Base-by-base conservation (phyloP, 1,140 invertebrate species). In the Polyergus mexicanus region DNA sequence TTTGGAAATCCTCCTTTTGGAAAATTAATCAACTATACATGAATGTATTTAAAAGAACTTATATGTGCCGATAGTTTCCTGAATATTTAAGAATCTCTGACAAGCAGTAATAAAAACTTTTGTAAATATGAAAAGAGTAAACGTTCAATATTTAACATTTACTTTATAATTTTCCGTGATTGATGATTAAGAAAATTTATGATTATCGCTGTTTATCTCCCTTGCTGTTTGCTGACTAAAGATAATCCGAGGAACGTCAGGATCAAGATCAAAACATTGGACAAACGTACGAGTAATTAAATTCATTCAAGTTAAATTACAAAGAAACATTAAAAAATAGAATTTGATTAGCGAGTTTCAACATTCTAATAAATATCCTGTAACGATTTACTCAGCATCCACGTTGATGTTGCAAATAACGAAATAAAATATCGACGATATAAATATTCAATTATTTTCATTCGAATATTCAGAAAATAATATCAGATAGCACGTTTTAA, bases 291-390 rank as follows among this genome's bases (percentile, higher is more conserved):
- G 13, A 54, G 28, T 69, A 56, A 80, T 69, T 69, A 71, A 80
- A 80, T 71, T 69, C 35, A 58, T 6, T 80, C 16, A 66, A 58
- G 8, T 41, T n/a, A n/a, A n/a, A 35, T 65, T 77, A n/a, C 7
- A 11, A 60, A 63, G 28, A 56, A 68, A 69, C 35, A 22, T 56
- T 69, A 69, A 5, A 69, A 51, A 25, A 35, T n/a, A 51, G 51
- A 56, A 19, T 69, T 54, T 22, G 13, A 71, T 71, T 32, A 54
- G n/a, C 35, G 32, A 35, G 51, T 38, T 22, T 11, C 7, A 81
- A 71, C 5, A 19, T 71, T 56, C 22, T 35, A 25, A 81, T 81
- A 56, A 78, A 78, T 78, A 68, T 38, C 62, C 13, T 44, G 62
- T 78, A 38, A 78, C 32, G 19, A n/a, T 56, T 22, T 68, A 68